Conservation (phyloP, 2,113 vertebrate genomes). For the Anser cygnoides region DNA sequence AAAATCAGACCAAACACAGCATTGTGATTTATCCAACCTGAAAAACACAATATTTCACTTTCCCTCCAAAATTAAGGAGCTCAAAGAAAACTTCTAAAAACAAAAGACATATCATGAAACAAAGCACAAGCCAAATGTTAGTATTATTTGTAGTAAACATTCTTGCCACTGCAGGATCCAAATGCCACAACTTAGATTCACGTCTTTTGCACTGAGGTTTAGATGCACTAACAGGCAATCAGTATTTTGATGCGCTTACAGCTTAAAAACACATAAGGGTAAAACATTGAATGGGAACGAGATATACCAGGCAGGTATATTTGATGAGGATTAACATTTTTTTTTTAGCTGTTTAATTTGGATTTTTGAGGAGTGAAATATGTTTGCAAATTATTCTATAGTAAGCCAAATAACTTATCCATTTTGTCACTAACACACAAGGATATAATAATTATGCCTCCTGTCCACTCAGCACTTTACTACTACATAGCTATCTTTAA, state of each 20-base stretch:
- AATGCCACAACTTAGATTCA: not conserved
- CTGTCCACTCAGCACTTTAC: not conserved
- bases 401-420: not conserved
- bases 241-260: not conserved
- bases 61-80: not conserved
- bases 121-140: not conserved
- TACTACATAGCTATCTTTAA: not conserved
- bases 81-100: not conserved
- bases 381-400: not conserved
- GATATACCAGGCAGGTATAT: not conserved
- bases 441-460: not conserved
- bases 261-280: not conserved
- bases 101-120: not conserved
- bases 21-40: constrained; percentile 7
- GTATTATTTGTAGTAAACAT: not conserved
- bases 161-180: not conserved
- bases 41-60: not conserved
- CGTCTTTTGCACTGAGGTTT: not conserved
- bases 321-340: not conserved
- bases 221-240: not conserved
- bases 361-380: not conserved
- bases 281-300: not conserved
- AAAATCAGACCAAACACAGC: not conserved
- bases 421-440: not conserved
- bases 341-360: not conserved